Conservation (phyloP, 2,888 invertebrate species). For the Phengaris alcon region DNA sequence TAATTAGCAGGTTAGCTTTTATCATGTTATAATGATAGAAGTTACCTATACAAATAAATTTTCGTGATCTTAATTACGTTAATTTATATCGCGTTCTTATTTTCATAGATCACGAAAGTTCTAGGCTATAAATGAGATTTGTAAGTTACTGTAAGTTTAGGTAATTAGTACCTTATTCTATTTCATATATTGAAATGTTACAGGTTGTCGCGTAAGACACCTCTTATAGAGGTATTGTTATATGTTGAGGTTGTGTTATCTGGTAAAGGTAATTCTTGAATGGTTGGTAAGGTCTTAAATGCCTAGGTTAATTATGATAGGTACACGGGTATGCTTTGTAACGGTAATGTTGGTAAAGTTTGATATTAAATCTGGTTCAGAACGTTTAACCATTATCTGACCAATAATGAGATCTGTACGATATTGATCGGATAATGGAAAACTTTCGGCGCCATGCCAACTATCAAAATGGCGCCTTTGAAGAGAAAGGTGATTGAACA, state of each 20-base stretch:
- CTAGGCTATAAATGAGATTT: constrained; percentile 66
- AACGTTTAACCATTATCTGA: too few species aligned
- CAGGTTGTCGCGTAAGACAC: constrained; percentile 35
- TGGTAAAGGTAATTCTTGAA: constrained; percentile 3
- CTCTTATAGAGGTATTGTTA: constrained; percentile 31
- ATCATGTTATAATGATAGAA: constrained; percentile 34
- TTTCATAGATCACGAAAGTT: constrained; percentile 43
- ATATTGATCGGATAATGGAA: too few species aligned
- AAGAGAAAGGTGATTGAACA: too few species aligned
- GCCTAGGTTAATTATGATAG: not conserved
- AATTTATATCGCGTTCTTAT: constrained; percentile 4
- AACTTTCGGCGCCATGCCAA: too few species aligned
- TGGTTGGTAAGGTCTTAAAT: not conserved
- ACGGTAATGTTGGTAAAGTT: too few species aligned
- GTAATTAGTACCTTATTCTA: constrained; percentile 34
- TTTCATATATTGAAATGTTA: constrained; percentile 40
- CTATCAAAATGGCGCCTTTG: too few species aligned
- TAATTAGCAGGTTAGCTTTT: constrained; percentile 37
- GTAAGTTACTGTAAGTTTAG: constrained; percentile 53
- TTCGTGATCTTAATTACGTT: constrained; percentile 40
- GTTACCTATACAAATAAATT: constrained; percentile 36
- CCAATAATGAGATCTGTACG: too few species aligned
- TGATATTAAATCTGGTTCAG: too few species aligned
- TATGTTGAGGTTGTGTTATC: constrained; percentile 26
- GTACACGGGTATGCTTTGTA: too few species aligned